Base-by-base conservation (phyloP, 2,888 invertebrate species). In the Helobdella robusta region DNA sequence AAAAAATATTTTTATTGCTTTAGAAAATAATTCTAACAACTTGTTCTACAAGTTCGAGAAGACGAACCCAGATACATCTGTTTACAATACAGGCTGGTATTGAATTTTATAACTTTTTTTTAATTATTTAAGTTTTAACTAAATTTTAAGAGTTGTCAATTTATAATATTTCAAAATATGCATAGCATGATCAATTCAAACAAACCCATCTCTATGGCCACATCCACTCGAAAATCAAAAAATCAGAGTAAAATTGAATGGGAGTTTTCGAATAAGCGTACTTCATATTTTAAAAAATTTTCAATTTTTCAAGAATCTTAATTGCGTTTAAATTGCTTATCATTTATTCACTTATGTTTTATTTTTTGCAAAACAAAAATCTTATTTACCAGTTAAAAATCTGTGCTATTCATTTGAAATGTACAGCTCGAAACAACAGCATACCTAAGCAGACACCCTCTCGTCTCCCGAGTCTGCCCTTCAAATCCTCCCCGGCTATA, bases 401-500 rank as follows among this genome's bases (percentile, higher is more conserved):
- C n/a, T n/a, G n/a, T n/a, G n/a, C n/a, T n/a, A n/a, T n/a, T n/a
- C n/a, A n/a, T n/a, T n/a, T n/a, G n/a, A n/a, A n/a, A n/a, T n/a
- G n/a, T n/a, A 56, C 50, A 62, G 62, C 28, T 18, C 28, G 40
- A 4, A 40, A 48, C 62, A 62, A 62, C 50, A 62, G 62, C 50
- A 20, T 62, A 8, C 62, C 62, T 20, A 48, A 62, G 50, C 36
- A 32, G 20, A n/a, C 62, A 3, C 6, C 23, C 6, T 61, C 61
- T 20, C 46, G 48, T n/a, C 59, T 59, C 4, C 59, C 59, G 8
- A 36, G 59, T 18, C 30, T 48, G 28, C 62, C 50, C 3, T 62
- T 62, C 62, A 62, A 50, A 30, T 48, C 48, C 6, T 50, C 62
- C 46, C 62, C 62, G 4, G 62, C 62, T 30, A 62, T 62, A 30